A percentile compares a stretch with the other conserved stretches of the same genome.
These are phyloP conservation scores for Astur gentilis DNA, from an alignment of 2,113 vertebrate species.

Conservation along the genomic window DNA sequence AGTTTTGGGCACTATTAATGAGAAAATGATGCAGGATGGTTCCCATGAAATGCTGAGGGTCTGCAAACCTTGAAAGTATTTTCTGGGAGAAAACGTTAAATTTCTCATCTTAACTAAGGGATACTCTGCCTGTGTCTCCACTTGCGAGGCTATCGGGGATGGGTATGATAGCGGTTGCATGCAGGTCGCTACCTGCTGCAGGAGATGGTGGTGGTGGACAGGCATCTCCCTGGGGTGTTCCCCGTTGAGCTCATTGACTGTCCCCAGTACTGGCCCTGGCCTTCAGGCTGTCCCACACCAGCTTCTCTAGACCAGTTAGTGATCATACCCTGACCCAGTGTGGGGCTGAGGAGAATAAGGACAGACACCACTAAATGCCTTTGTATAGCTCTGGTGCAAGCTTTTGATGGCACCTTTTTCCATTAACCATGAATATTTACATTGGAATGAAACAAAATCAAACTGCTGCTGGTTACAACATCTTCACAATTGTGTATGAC, in stretches of 20 bases:
- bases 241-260: rapidly evolving
- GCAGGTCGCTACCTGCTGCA: not conserved
- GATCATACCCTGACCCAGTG: not conserved
- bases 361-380: not conserved
- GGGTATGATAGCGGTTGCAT: rapidly evolving
- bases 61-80: not conserved
- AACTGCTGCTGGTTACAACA: not conserved
- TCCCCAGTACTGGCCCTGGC: not conserved
- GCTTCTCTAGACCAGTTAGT: not conserved
- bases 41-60: not conserved
- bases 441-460: not conserved
- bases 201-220: too few relatives aligned
- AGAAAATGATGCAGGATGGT: not conserved
- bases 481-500: not conserved
- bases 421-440: not conserved
- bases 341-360: not conserved
- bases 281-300: not conserved
- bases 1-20: not conserved
- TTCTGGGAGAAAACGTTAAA: not conserved
- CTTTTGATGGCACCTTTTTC: not conserved
- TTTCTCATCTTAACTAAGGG: not conserved
- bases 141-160: not conserved
- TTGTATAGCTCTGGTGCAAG: not conserved
- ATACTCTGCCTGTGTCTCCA: not conserved
- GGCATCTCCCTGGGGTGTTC: not conserved